Evolutionary conservation across 2,797 vertebrate genomes (phyloP).

Genomic region (Ceryle rudis): DNA sequence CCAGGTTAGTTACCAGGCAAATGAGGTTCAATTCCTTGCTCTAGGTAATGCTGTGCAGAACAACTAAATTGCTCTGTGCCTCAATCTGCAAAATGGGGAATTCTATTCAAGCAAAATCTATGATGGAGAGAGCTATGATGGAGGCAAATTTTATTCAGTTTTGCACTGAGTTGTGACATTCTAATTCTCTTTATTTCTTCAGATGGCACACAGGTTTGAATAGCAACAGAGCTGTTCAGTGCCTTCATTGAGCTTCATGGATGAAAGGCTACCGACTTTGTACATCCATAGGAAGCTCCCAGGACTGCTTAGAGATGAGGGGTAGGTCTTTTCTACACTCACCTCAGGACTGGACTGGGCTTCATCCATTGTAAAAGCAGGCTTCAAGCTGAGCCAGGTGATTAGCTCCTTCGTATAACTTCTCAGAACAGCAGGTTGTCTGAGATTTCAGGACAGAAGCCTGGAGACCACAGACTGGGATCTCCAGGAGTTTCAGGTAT

Average conservation of each 20-base stretch:
- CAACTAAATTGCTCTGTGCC: neutral
- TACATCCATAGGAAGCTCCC: neutral
- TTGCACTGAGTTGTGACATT: neutral
- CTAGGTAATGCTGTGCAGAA: neutral
- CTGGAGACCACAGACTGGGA: neutral
- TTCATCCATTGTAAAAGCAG: neutral
- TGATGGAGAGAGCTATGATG: neutral
- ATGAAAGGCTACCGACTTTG: neutral
- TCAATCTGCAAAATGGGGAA: neutral
- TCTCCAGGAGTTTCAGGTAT: neutral
- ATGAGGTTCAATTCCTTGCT: neutral
- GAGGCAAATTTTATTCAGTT: neutral
- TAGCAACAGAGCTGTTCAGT: neutral
- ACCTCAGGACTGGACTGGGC: neutral
- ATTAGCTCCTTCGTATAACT: neutral
- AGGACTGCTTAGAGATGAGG: neutral
- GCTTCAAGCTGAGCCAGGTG: neutral
- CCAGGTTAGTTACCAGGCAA: neutral
- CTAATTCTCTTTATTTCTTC: neutral
- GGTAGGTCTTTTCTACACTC: neutral
- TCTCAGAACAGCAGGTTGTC: neutral
- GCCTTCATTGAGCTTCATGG: neutral
- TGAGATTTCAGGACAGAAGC: neutral
- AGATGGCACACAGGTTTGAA: neutral
- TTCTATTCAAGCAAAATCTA: neutral